Evolutionary conservation across 2,888 invertebrate genomes (phyloP).

Genomic region (Napeogenes sylphis): DNA sequence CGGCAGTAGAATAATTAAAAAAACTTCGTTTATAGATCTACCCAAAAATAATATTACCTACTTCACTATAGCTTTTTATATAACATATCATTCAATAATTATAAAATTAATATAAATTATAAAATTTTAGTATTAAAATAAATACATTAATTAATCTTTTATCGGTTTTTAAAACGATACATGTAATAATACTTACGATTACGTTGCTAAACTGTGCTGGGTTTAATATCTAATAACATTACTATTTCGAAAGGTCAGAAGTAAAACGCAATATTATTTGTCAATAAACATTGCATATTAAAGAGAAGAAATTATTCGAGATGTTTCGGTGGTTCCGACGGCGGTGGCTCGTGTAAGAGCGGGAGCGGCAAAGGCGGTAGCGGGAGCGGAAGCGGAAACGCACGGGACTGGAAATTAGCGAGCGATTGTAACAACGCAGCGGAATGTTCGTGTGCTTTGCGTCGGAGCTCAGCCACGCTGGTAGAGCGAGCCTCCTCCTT

Average conservation of each 20-base stretch:
- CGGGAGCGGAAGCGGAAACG: constrained; percentile 66
- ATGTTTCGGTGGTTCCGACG: constrained; percentile 55
- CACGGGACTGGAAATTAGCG: constrained; percentile 81
- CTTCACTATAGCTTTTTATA: too few species aligned
- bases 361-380: constrained; percentile 58
- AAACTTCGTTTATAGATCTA: too few species aligned
- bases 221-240: constrained; percentile 1
- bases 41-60: too few species aligned
- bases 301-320: constrained; percentile 44
- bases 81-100: too few species aligned
- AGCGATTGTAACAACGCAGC: constrained; percentile 89
- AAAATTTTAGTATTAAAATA: neutral
- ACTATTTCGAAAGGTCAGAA: neutral
- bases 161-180: neutral
- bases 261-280: neutral
- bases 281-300: neutral
- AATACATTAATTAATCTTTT: neutral
- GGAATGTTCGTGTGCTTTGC: constrained; percentile 96
- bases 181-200: neutral
- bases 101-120: too few species aligned
- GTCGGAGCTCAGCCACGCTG: constrained; percentile 93
- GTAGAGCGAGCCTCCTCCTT: constrained; percentile 86
- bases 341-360: constrained; percentile 45
- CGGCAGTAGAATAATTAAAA: too few species aligned
- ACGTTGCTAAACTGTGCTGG: neutral